Base-by-base conservation (phyloP, 2,888 invertebrate species). In the Lucinisca nassula region DNA sequence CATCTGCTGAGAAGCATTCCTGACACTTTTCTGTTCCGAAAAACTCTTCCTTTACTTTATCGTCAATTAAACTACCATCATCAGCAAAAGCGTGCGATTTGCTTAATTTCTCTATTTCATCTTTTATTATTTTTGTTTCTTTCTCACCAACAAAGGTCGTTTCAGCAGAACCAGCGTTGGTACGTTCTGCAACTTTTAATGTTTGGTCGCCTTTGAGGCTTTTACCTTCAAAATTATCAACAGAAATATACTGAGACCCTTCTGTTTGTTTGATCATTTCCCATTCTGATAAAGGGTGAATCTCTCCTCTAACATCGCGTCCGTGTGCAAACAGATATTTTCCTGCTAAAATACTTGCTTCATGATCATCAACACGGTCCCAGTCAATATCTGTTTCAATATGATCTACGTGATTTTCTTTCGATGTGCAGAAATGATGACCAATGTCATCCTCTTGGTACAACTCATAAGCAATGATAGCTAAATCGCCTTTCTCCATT, bases 281-380 rank as follows among this genome's bases (percentile, higher is more conserved):
- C 67, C 67, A 67, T 67, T 67, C 67, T 8, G 67, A 67, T 6
- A 67, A 35, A 1, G 67, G 67, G 3, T 67, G 67, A 24, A 30
- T 85, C 2, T 55, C 45, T 21, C 27, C 70, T 32, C 70, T 24
- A 6, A 35, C 35, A 32, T 35, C 37, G 14, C 70, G 51, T 3
- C 83, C 80, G 4, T 24, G 77, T 67, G 83, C 86, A 61, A 87
- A 84, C 38, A 87, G 70, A 73, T 81, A 87, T 76, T 61, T 87
- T 27, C 87, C 87, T 12, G 87, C 87, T 38, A 82, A 74, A 37
- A 84, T 35, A 27, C 84, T 80, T 24, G 87, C 80, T 4, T 87
- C 80, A 24, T 58, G 24, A 32, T 87, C 87, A 74, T 84, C 55
- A 32, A 55, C 49, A 51, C 6, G 27, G 4, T 35, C 76, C 74